A percentile compares a stretch with the other conserved stretches of the same genome.
Evolutionary conservation across 2,113 vertebrate genomes (phyloP).

Genomic region (Siniperca knerii): DNA sequence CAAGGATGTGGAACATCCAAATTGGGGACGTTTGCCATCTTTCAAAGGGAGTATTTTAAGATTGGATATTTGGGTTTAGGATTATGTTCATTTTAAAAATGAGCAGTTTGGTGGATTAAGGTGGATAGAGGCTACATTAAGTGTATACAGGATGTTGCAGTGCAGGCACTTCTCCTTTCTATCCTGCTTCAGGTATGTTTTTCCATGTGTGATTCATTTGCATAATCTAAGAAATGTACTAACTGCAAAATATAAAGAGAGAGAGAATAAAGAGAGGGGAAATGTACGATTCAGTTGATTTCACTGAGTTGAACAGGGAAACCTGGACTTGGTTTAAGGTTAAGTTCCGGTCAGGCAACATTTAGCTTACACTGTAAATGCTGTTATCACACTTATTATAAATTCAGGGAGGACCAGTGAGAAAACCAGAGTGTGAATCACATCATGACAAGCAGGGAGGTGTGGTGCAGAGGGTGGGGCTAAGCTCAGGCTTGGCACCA

Average conservation of each 20-base stretch:
- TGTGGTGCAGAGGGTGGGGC: constrained; percentile 64
- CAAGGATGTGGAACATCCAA: neutral
- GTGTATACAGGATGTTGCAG: neutral
- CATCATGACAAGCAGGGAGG: constrained; percentile 39
- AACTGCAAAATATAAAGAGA: neutral
- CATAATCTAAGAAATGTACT: neutral
- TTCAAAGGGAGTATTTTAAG: neutral
- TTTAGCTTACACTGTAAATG: neutral
- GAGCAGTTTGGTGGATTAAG: too few species aligned
- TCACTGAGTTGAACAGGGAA: neutral
- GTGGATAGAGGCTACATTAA: neutral
- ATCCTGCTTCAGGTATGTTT: neutral
- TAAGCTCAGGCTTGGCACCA: constrained; percentile 30
- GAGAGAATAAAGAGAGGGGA: neutral
- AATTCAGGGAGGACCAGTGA: neutral
- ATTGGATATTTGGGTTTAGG: neutral
- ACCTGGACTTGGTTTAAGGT: too few species aligned
- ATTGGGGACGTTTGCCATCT: neutral
- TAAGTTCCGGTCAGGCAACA: neutral
- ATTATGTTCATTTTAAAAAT: neutral
- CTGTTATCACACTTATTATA: neutral
- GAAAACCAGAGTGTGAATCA: constrained; percentile 46
- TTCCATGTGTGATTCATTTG: neutral
- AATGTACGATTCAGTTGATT: neutral
- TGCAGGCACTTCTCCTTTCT: neutral